A percentile compares a stretch with the other conserved stretches of the same genome.
Evolutionary conservation across 2,797 vertebrate genomes (phyloP).

Genomic region (Hyperoplus lanceolatus): DNA sequence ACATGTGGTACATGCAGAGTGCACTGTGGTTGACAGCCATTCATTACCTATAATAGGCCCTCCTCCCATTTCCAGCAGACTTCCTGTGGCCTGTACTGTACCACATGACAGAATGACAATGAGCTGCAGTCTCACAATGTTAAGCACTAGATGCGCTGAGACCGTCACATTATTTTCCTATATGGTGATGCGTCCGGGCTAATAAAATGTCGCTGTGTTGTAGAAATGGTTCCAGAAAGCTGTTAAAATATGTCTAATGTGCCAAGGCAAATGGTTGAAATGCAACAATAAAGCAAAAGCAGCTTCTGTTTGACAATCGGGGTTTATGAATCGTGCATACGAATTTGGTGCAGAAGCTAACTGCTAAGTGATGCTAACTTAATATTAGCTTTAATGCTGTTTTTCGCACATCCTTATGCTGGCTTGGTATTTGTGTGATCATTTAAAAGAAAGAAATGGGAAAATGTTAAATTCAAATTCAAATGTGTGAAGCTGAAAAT

Average conservation of each 20-base stretch:
- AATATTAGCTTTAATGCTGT: constrained; percentile 1
- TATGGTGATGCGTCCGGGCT: constrained; percentile 61
- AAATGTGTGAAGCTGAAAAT: not conserved
- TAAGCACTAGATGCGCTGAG: constrained; percentile 75
- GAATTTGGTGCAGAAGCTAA: not conserved
- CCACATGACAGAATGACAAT: constrained; percentile 76
- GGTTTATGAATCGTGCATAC: constrained; percentile 32
- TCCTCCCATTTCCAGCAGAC: constrained; percentile 70
- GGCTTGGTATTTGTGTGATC: not conserved
- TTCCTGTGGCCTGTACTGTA: constrained; percentile 66
- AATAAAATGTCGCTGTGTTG: constrained; percentile 62
- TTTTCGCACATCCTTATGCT: constrained; percentile 3
- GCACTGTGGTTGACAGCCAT: constrained; percentile 77
- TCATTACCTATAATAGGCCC: constrained; percentile 81
- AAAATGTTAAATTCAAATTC: not conserved
- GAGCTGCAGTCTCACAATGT: constrained; percentile 77
- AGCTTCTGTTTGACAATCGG: constrained; percentile 47
- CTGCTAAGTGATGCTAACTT: constrained; percentile 17
- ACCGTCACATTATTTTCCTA: constrained; percentile 72
- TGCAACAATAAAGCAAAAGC: constrained; percentile 27
- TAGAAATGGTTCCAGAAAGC: constrained; percentile 45
- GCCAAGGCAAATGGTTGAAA: constrained; percentile 48
- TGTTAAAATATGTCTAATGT: constrained; percentile 61
- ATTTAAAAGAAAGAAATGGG: not conserved
- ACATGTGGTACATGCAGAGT: constrained; percentile 63